These are phyloP conservation scores for Crotalus helleri DNA, from an alignment of 2,113 vertebrate genomes.

Conservation along the genomic window DNA sequence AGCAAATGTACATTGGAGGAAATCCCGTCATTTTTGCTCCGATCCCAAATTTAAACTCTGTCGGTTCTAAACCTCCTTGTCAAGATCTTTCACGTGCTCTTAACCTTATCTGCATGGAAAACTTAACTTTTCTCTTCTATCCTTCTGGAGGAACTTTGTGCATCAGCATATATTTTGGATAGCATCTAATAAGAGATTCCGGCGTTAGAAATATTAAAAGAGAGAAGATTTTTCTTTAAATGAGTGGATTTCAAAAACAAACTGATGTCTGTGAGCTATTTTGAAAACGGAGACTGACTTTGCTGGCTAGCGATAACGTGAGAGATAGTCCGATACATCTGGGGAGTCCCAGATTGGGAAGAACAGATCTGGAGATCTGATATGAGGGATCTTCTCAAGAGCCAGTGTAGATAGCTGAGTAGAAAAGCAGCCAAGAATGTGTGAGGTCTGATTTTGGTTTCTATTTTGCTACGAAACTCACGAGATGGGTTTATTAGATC, in stretches of 20 bases:
- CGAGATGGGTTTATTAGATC: neutral
- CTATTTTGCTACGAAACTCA: neutral
- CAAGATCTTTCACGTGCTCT: neutral
- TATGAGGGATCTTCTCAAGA: neutral
- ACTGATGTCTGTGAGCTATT: neutral
- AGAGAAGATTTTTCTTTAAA: neutral
- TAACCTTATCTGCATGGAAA: neutral
- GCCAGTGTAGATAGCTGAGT: neutral
- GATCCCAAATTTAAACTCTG: neutral
- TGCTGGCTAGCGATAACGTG: neutral
- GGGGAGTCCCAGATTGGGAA: too few relatives aligned
- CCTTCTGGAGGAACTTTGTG: neutral
- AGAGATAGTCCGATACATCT: neutral
- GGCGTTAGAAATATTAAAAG: neutral
- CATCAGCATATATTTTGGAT: neutral
- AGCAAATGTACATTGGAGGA: neutral
- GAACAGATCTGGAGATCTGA: neutral
- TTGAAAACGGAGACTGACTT: neutral
- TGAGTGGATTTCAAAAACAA: neutral
- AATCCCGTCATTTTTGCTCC: neutral
- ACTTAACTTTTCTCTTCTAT: neutral
- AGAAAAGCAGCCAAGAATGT: too few relatives aligned
- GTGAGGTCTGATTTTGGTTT: neutral
- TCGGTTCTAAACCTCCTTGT: neutral
- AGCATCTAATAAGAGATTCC: neutral